Evolutionary conservation across 1,140 invertebrate species (phyloP).

Genomic region (Trichoplusia ni): DNA sequence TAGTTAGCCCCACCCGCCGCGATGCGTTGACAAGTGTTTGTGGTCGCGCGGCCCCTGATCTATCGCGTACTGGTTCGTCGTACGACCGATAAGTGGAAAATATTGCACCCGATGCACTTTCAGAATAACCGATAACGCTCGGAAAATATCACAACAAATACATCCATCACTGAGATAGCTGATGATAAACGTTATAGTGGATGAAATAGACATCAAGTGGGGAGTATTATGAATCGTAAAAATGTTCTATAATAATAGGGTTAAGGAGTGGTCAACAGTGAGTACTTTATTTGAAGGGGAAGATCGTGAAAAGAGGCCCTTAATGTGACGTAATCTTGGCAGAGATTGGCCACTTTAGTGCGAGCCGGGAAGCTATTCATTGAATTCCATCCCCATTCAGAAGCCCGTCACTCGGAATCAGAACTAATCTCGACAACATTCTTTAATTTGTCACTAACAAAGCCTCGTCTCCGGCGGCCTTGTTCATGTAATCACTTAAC

Average conservation of each 20-base stretch:
- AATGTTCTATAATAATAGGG: conserved; percentile 17
- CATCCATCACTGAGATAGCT: not conserved
- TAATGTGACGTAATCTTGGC: conserved; percentile 49
- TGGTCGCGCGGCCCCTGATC: conserved; percentile 40
- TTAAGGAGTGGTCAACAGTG: conserved; percentile 26
- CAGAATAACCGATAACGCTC: conserved; percentile 4
- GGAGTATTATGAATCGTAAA: not conserved
- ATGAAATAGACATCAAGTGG: conserved; percentile 1
- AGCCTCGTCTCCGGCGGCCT: conserved; percentile 1
- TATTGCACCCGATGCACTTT: conserved; percentile 23
- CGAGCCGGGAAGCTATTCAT: conserved; percentile 45
- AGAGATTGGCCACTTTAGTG: conserved; percentile 55
- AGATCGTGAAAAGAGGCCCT: conserved; percentile 30
- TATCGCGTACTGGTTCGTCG: conserved; percentile 44
- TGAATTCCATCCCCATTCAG: conserved; percentile 48
- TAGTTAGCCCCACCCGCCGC: conserved; percentile 53
- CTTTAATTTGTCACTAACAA: conserved; percentile 48
- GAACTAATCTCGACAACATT: conserved; percentile 45
- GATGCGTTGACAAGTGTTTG: conserved; percentile 67
- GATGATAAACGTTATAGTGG: conserved; percentile 1
- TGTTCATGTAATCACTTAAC: conserved; percentile 17
- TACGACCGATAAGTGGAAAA: conserved; percentile 17
- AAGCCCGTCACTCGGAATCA: conserved; percentile 36
- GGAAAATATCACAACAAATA: conserved; percentile 11
- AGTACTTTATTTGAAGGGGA: conserved; percentile 20